These are phyloP conservation scores for Philaethria dido DNA, from an alignment of 2,888 invertebrate genomes.

Conservation along the genomic window DNA sequence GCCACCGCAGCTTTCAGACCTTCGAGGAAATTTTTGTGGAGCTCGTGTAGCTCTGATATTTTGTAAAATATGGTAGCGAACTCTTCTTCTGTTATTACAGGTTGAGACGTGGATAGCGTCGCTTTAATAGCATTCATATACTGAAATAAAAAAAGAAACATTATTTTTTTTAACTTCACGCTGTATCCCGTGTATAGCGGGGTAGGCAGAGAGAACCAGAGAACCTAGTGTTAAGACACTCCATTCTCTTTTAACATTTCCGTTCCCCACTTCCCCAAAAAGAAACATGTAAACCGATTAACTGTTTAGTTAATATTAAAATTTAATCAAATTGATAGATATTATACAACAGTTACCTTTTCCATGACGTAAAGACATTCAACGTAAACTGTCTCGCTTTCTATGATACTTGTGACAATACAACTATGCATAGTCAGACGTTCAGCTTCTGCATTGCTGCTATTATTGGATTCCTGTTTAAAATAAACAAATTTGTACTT, in stretches of 20 bases:
- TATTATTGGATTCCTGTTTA: slow-evolving; percentile 66
- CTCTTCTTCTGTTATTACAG: slow-evolving; percentile 94
- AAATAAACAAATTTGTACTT: slow-evolving; percentile 3
- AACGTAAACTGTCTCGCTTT: slow-evolving; percentile 95
- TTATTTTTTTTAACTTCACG: too few relatives aligned
- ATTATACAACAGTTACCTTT: slow-evolving; percentile 83
- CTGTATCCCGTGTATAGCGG: too few relatives aligned
- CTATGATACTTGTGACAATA: slow-evolving; percentile 94
- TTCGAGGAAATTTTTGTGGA: slow-evolving; percentile 92
- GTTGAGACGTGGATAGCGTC: slow-evolving; percentile 93
- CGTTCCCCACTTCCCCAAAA: too few relatives aligned
- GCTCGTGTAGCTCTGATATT: slow-evolving; percentile 92
- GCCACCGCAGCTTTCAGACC: slow-evolving; percentile 88
- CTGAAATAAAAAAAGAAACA: slow-evolving; percentile 72
- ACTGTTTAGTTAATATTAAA: neutral
- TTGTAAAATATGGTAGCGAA: slow-evolving; percentile 96
- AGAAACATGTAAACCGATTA: neutral
- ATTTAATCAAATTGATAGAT: neutral
- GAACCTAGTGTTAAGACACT: too few relatives aligned
- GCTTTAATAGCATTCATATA: slow-evolving; percentile 96
- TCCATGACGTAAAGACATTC: slow-evolving; percentile 95
- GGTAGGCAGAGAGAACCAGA: too few relatives aligned
- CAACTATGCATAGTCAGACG: slow-evolving; percentile 94
- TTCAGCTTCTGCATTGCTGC: slow-evolving; percentile 88
- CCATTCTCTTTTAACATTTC: too few relatives aligned